Conservation (phyloP, 2,888 invertebrate genomes). For the Polydrusus cervinus region DNA sequence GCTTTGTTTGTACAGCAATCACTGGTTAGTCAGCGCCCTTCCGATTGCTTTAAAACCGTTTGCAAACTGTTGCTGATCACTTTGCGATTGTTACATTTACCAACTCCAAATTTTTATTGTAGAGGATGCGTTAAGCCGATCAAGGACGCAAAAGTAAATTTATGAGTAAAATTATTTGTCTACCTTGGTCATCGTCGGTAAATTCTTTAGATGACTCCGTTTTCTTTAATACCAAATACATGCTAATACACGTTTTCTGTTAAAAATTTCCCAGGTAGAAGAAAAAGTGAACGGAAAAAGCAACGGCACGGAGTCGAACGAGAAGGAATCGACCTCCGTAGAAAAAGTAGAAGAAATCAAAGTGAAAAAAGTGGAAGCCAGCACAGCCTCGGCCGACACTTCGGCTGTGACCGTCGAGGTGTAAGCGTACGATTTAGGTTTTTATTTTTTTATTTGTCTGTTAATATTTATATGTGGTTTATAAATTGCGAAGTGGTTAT, state of each 20-base stretch:
- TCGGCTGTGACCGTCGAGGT: slow-evolving; percentile 62
- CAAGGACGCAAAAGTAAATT: no score
- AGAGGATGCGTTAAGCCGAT: no score
- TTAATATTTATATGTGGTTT: slow-evolving; percentile 42
- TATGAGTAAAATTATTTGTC: no score
- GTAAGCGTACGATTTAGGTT: slow-evolving; percentile 53
- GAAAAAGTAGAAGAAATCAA: slow-evolving; percentile 71
- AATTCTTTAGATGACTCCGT: no score
- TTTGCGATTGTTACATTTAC: no score
- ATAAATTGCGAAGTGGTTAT: slow-evolving; percentile 20
- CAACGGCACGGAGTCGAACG: slow-evolving; percentile 48
- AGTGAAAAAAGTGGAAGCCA: slow-evolving; percentile 74
- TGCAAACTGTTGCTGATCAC: no score
- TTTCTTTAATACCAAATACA: not conserved
- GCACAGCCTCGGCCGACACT: slow-evolving; percentile 52
- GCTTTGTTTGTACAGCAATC: no score
- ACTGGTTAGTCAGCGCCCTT: no score
- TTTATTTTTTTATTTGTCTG: slow-evolving; percentile 50
- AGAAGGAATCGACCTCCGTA: slow-evolving; percentile 51
- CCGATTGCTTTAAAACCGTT: no score
- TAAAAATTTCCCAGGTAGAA: slow-evolving; percentile 39
- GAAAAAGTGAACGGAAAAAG: slow-evolving; percentile 58
- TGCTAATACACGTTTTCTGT: not conserved
- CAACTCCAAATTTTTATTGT: no score
- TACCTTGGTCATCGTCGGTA: no score